phyloP scores from a whole-genome alignment of 2,888 invertebrate species.

The Dryobotodes eremita region DNA sequence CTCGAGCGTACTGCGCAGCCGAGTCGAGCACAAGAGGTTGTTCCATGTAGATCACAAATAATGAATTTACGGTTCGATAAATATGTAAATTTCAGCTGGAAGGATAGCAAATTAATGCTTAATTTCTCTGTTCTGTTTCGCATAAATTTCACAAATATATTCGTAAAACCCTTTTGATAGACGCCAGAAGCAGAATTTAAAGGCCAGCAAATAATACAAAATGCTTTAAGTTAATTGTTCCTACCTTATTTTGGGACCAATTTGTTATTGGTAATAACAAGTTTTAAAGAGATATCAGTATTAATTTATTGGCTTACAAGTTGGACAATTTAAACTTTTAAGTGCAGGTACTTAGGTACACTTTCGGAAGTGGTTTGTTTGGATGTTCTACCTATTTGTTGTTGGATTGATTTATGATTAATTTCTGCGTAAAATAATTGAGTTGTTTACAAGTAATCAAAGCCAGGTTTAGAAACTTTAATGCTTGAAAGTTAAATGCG shows the following conservation, averaged over 20 bases:
- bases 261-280: constrained; percentile 72
- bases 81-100: constrained; percentile 84
- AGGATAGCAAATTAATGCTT: constrained; percentile 85
- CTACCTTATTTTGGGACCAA: constrained; percentile 63
- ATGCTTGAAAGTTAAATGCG: constrained; percentile 30
- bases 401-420: constrained; percentile 60
- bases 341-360: constrained; percentile 49
- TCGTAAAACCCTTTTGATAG: constrained; percentile 79
- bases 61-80: constrained; percentile 83
- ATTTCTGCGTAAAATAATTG: constrained; percentile 55
- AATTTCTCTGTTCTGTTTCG: constrained; percentile 85
- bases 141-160: constrained; percentile 85
- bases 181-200: constrained; percentile 75
- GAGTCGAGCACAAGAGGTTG: constrained; percentile 55
- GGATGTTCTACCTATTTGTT: constrained; percentile 47
- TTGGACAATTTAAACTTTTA: constrained; percentile 64
- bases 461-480: constrained; percentile 29
- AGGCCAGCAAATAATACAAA: constrained; percentile 75
- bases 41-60: constrained; percentile 78
- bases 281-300: constrained; percentile 71
- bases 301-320: constrained; percentile 73
- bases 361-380: constrained; percentile 52
- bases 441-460: constrained; percentile 55
- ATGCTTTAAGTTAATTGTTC: constrained; percentile 70
- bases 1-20: constrained; percentile 30